Evolutionary conservation across 2,888 invertebrate genomes (phyloP), one percentile per base, ranked within the genome.

Genomic region (Euproctis similis): DNA sequence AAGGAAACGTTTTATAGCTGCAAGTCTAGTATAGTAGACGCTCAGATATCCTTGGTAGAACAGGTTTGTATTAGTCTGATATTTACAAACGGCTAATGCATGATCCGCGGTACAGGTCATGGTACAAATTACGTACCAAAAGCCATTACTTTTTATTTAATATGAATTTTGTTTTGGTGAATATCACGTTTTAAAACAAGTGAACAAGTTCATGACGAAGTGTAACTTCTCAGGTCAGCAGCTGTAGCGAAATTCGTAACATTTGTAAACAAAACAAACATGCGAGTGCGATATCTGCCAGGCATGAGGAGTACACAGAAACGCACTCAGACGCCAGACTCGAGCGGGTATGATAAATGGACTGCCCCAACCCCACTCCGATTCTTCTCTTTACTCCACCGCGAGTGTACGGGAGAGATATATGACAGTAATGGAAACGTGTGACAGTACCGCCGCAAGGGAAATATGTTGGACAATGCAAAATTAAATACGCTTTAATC

Each of bases 301-400:
- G 34, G 28, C 42, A 36, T 65, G 65, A 55, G 58, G 50, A 4
- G 6, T 59, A 81, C 80, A 82, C 59, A 68, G 72, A 62, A 80
- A 75, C 66, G 74, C 81, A 81, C 81, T 81, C 74, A 73, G 69
- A 48, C 48, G 53, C 56, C 50, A 51, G 49, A 48, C 59, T 51
- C 58, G 62, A 48, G 60, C 65, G 60, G 69, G 67, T 68, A 75
- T 82, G 78, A 81, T 75, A 81, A 77, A 82, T 80, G 69, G 59
- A 61, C 61, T 44, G 39, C 50, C 53, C 56, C 51, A 52, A 58
- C 54, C 58, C 49, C 52, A 59, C 53, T 59, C 60, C 60, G 63
- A 65, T 64, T 69, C 67, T 63, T 72, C 69, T 62, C 62, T 70
- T 63, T 67, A 57, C 55, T 50, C 48, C 46, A 50, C 58, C 46